Evolutionary conservation across 2,797 vertebrate genomes (phyloP).

Genomic region (Acanthurus leucopareius): DNA sequence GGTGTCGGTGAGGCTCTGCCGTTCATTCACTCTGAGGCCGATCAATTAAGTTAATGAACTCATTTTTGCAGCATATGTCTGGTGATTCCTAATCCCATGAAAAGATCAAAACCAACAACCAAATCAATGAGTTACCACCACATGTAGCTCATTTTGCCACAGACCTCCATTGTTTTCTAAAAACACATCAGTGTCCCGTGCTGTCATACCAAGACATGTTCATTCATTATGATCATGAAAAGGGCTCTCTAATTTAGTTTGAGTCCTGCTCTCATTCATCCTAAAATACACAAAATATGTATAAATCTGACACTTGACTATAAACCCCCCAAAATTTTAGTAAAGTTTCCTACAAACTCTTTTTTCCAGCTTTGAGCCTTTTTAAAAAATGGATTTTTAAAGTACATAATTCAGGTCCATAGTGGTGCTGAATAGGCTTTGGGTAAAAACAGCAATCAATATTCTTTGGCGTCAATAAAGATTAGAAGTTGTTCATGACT

Average conservation of each 20-base stretch:
- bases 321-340: not conserved
- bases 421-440: no score
- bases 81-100: not conserved
- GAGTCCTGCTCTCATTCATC: not conserved
- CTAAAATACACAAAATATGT: not conserved
- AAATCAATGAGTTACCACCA: no score
- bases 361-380: no score
- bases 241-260: not conserved
- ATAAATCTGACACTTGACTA: not conserved
- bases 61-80: not conserved
- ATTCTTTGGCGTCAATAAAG: no score
- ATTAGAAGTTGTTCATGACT: no score
- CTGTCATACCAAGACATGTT: no score
- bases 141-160: not conserved
- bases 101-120: no score
- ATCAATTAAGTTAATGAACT: not conserved
- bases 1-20: conserved; percentile 54
- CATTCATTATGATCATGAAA: not conserved
- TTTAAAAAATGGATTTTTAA: no score
- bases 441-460: no score
- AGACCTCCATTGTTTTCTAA: not conserved
- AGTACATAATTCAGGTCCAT: no score
- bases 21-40: conserved; percentile 4
- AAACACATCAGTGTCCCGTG: not conserved
- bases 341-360: no score